Evolutionary conservation across 2,888 invertebrate species (phyloP).

Genomic region (Oscheius myriophilus): DNA sequence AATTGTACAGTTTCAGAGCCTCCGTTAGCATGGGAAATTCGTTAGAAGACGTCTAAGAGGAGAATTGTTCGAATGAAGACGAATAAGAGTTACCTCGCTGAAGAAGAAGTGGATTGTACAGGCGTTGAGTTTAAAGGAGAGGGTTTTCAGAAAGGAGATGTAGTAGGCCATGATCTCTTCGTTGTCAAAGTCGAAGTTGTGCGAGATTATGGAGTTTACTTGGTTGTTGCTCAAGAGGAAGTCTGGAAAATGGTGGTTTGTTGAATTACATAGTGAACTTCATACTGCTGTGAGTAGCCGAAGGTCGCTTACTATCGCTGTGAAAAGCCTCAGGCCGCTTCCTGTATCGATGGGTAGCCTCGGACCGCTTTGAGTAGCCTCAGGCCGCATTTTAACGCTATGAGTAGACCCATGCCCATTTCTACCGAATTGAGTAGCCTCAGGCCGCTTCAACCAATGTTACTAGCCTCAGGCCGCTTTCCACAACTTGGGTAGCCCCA

Average conservation of each 20-base stretch:
- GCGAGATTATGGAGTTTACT: conserved; percentile 98
- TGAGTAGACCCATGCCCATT: too few relatives aligned
- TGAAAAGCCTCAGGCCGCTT: too few relatives aligned
- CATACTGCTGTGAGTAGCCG: too few relatives aligned
- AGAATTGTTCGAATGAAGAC: background rate
- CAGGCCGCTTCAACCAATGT: too few relatives aligned
- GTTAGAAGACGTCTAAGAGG: conserved; percentile 84
- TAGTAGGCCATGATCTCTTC: conserved; percentile 90
- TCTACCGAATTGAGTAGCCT: too few relatives aligned
- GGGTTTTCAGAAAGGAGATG: conserved; percentile 96
- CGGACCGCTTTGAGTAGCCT: too few relatives aligned
- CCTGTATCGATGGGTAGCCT: too few relatives aligned
- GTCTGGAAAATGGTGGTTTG: conserved; percentile 76
- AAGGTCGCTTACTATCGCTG: too few relatives aligned
- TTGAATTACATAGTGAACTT: too few relatives aligned
- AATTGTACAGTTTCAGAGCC: conserved; percentile 98
- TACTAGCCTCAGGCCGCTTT: too few relatives aligned
- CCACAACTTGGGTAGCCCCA: too few relatives aligned
- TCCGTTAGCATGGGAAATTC: conserved; percentile 99
- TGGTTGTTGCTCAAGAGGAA: conserved; percentile 98
- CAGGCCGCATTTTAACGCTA: too few relatives aligned
- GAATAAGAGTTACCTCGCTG: conserved; percentile 80
- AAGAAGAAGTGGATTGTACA: conserved; percentile 99
- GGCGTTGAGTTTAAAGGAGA: conserved; percentile 94
- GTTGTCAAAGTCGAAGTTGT: conserved; percentile 98